Evolutionary conservation across 2,113 vertebrate species (phyloP).

Genomic region (Panthera tigris): DNA sequence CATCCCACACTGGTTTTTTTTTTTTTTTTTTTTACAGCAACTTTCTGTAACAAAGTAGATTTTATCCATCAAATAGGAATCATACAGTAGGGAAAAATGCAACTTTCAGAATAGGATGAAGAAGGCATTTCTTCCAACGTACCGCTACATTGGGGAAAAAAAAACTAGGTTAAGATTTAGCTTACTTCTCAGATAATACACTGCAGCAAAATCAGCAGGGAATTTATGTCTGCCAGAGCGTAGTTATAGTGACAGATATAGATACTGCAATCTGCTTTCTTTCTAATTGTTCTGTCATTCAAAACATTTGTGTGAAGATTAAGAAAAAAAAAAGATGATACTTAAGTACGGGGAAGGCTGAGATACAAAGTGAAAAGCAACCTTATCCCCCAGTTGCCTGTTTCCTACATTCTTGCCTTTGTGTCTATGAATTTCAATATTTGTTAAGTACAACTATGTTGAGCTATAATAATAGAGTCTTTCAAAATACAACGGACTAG

Average conservation of each 20-base stretch:
- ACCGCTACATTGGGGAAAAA: neutral
- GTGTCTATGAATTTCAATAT: constrained; percentile 65
- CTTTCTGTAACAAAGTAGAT: constrained; percentile 22
- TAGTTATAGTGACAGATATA: constrained; percentile 79
- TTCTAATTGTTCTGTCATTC: constrained; percentile 78
- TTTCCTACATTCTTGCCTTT: constrained; percentile 37
- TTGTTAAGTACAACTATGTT: constrained; percentile 51
- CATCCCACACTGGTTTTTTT: neutral
- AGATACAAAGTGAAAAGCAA: constrained; percentile 40
- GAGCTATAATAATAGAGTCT: constrained; percentile 57
- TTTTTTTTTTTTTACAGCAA: neutral
- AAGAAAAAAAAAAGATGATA: constrained; percentile 37
- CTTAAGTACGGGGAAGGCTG: constrained; percentile 31
- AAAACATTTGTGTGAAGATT: constrained; percentile 66
- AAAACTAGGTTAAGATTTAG: constrained; percentile 73
- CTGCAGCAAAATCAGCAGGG: constrained; percentile 67
- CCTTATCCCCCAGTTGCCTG: neutral
- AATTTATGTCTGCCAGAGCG: constrained; percentile 69
- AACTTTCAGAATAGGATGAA: constrained; percentile 2
- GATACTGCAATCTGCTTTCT: constrained; percentile 77
- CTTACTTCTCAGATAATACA: constrained; percentile 71
- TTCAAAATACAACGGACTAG: constrained; percentile 50
- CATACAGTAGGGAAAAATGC: neutral
- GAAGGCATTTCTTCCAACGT: neutral
- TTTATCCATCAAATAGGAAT: constrained; percentile 35